Evolutionary conservation across 2,113 vertebrate species (phyloP).

Genomic region (Aptenodytes forsteri): DNA sequence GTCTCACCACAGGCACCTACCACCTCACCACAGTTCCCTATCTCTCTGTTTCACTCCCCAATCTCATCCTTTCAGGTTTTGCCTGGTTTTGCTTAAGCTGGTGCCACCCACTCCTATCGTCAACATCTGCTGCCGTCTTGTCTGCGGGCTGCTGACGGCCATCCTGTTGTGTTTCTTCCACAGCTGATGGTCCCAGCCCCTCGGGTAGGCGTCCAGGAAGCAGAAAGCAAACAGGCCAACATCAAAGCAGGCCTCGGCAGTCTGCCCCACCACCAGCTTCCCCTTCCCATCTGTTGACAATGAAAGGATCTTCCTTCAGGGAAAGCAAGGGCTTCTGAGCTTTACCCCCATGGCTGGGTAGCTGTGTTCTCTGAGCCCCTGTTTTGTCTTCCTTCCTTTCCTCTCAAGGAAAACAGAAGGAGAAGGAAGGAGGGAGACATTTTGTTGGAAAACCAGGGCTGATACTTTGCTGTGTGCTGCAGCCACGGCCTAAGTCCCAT

Average conservation of each 20-base stretch:
- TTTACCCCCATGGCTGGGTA: not conserved
- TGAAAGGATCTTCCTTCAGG: conserved; percentile 1
- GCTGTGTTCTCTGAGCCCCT: not conserved
- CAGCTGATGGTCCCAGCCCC: not conserved
- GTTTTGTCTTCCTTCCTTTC: not conserved
- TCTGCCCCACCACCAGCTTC: not conserved
- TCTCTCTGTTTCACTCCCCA: not conserved
- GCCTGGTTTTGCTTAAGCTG: not conserved
- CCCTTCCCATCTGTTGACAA: conserved; percentile 16
- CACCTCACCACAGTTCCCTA: not conserved
- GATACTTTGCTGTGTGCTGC: not conserved
- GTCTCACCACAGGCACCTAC: not conserved
- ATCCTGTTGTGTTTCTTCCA: not conserved
- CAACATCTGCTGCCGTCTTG: not conserved
- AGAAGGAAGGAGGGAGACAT: not conserved
- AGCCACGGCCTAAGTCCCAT: not conserved
- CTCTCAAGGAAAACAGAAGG: not conserved
- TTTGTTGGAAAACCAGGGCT: not conserved
- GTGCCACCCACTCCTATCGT: not conserved
- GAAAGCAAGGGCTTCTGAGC: not conserved
- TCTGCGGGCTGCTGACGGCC: not conserved
- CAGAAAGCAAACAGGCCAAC: not conserved
- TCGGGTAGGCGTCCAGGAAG: not conserved
- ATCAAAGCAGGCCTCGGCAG: not conserved
- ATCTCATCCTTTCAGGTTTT: not conserved